Conservation (phyloP, 2,888 invertebrate species). For the Hymenopus coronatus region DNA sequence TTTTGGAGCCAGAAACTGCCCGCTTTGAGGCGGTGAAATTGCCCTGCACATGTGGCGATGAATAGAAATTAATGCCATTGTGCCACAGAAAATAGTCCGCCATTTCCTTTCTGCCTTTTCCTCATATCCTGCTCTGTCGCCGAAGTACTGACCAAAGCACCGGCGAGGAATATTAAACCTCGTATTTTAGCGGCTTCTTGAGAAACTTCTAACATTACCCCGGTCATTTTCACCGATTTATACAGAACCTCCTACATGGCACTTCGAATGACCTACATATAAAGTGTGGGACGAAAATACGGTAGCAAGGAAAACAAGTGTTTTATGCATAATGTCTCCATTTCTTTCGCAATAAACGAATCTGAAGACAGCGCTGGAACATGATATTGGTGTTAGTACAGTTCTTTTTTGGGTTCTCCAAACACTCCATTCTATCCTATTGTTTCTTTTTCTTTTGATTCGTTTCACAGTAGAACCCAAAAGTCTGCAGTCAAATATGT, state of each 20-base stretch:
- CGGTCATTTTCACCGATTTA: background rate
- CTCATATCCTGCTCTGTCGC: background rate
- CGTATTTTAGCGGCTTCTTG: constrained; percentile 2
- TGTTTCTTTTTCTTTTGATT: background rate
- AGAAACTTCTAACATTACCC: background rate
- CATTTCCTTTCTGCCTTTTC: background rate
- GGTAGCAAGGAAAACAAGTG: background rate
- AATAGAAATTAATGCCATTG: constrained; percentile 13
- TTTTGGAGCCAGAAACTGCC: background rate
- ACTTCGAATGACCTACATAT: background rate
- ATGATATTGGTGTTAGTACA: background rate
- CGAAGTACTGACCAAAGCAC: background rate
- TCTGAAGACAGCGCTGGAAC: background rate
- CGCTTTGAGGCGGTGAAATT: background rate
- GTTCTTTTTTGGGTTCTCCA: background rate
- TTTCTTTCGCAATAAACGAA: background rate
- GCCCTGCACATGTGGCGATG: constrained; percentile 10
- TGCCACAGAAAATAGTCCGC: background rate
- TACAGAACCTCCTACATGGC: background rate
- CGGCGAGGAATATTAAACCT: constrained; percentile 5
- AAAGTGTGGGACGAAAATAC: background rate
- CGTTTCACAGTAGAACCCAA: too few relatives aligned
- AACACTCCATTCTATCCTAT: background rate
- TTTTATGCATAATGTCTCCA: background rate
- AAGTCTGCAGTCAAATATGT: too few relatives aligned